Base-by-base conservation (phyloP, 2,888 invertebrate genomes). In the Capitulum mitella region DNA sequence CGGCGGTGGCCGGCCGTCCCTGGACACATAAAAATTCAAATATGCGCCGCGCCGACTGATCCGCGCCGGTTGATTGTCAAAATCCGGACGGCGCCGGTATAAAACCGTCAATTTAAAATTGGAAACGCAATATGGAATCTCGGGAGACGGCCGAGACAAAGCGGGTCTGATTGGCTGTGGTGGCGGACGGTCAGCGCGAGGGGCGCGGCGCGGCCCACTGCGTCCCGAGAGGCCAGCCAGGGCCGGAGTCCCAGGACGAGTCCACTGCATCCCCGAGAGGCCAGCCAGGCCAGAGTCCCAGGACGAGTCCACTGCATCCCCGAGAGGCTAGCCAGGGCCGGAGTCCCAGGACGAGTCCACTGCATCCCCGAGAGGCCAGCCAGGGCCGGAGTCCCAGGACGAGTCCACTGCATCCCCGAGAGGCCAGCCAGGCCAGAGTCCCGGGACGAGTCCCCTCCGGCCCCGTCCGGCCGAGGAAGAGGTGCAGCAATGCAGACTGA, bases 111-210 rank as follows among this genome's bases (percentile, higher is more conserved):
- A 70, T 70, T 70, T 40, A 70, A 70, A 70, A 70, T 70, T 70
- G 70, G 70, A 70, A 70, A 70, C 70, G 70, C 70, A 70, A 70
- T 70, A 70, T 70, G 70, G 70, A 70, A 6, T 22, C 70, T 70
- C 70, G 70, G 22, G 70, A 70, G 70, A 70, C 70, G 70, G 19
- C 70, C 40, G 70, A 70, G 70, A 70, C 70, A 70, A 70, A 70
- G 37, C 10, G 10, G 37, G 8, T 1, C 37, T 70, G 70, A 70
- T 70, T 70, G 70, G 70, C 37, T 26, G 70, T 37, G 40, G 40
- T 26, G 70, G 26, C 26, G 40, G 37, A 0, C 70, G 64, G 26
- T 37, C 70, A 37, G 70, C 51, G n/a, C n/a, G n/a, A 29, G 58
- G 29, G 58, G n/a, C n/a, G 58, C 10, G 5, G n/a, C n/a, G 26